Evolutionary conservation across 2,113 vertebrate genomes (phyloP).

Genomic region (Coptodon rendalli): DNA sequence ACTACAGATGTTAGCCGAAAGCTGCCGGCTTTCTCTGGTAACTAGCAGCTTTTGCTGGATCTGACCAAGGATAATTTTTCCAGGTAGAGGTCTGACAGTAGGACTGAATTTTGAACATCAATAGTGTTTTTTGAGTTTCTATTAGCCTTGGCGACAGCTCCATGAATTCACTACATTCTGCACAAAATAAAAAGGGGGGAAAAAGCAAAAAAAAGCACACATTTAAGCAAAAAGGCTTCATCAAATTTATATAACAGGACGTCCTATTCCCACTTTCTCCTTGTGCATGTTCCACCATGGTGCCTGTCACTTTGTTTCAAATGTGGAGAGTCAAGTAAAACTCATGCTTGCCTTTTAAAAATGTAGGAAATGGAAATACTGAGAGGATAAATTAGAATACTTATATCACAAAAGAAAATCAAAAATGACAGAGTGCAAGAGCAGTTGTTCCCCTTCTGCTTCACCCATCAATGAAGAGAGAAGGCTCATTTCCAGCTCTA

Average conservation of each 20-base stretch:
- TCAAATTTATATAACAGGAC: background rate
- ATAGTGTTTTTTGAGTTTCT: background rate
- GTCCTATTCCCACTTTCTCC: background rate
- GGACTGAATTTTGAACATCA: background rate
- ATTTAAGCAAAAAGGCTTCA: background rate
- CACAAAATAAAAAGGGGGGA: background rate
- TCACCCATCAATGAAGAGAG: background rate
- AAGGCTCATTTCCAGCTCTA: slow-evolving; percentile 9
- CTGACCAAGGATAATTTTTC: background rate
- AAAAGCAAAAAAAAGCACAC: background rate
- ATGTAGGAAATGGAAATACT: background rate
- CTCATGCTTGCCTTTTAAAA: background rate
- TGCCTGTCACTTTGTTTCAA: background rate
- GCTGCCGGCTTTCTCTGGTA: background rate
- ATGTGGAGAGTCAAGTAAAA: background rate
- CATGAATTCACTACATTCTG: background rate
- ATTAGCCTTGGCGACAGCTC: background rate
- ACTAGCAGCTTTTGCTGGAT: background rate
- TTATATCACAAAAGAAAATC: background rate
- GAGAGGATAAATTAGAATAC: background rate
- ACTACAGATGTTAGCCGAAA: background rate
- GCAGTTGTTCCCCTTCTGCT: background rate
- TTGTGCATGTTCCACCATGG: background rate
- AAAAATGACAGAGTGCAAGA: background rate
- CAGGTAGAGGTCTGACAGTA: background rate